These are phyloP conservation scores for Euphonia xanthogaster DNA, from an alignment of 2,797 vertebrate genomes.

Conservation along the genomic window DNA sequence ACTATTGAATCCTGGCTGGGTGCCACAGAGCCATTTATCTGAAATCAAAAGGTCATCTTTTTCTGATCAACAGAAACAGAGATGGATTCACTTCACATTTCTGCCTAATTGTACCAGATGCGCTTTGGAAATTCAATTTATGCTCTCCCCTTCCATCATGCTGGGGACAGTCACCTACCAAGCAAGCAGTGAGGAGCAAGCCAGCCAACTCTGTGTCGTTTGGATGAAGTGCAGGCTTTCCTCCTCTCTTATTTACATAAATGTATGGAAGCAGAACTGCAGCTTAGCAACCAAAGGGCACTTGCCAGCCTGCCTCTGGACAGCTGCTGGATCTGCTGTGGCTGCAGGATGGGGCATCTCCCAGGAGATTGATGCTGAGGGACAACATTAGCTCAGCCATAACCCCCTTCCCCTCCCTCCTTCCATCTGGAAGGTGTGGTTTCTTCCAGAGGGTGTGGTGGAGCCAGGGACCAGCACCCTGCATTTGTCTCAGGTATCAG, in stretches of 20 bases:
- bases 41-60: slow-evolving; percentile 48
- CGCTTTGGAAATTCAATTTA: slow-evolving; percentile 1
- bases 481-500: background rate
- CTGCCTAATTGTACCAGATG: slow-evolving; percentile 8
- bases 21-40: slow-evolving; percentile 33
- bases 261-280: background rate
- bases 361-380: background rate
- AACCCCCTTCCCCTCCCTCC: background rate
- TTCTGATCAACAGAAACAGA: background rate
- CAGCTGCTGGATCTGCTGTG: background rate
- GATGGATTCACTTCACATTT: slow-evolving; percentile 7
- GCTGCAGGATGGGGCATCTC: background rate
- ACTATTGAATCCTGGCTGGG: background rate
- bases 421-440: background rate
- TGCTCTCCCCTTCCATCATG: background rate
- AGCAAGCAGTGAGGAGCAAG: background rate
- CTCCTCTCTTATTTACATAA: background rate
- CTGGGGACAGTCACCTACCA: background rate
- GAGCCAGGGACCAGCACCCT: background rate
- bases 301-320: background rate
- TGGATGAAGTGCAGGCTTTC: background rate
- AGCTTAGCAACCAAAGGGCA: slow-evolving; percentile 3
- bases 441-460: background rate
- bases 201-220: background rate
- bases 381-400: background rate